Percentiles rank a stretch among this genome's conserved stretches.
Conservation (phyloP, 2,888 invertebrate species). For the Psylliodes chrysocephalus region DNA sequence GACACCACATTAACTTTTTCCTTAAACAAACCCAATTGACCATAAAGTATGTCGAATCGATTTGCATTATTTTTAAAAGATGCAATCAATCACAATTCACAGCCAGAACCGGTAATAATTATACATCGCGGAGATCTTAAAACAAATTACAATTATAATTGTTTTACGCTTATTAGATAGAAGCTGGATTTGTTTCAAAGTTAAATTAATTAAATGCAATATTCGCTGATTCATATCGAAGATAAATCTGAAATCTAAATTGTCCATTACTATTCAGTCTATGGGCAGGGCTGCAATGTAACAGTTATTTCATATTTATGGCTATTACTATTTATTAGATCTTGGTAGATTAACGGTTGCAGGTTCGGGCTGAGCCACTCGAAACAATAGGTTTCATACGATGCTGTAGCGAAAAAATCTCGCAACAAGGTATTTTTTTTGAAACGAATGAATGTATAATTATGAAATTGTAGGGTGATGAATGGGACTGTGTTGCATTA, state of each 20-base stretch:
- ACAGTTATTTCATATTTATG: slow-evolving; percentile 9
- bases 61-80: not conserved
- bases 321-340: not conserved
- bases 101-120: not conserved
- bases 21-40: not conserved
- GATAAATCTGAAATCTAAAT: slow-evolving; percentile 9
- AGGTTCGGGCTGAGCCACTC: not conserved
- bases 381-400: too few relatives aligned
- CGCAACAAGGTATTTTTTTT: too few relatives aligned
- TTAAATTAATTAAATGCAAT: slow-evolving; percentile 11
- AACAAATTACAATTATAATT: not conserved
- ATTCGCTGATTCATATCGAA: not conserved
- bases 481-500: too few relatives aligned
- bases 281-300: not conserved
- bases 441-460: too few relatives aligned
- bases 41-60: not conserved
- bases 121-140: not conserved
- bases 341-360: not conserved
- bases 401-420: too few relatives aligned
- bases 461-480: too few relatives aligned
- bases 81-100: not conserved
- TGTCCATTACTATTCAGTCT: not conserved
- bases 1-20: not conserved
- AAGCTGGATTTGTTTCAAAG: not conserved
- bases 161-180: not conserved